These are phyloP conservation scores for Pollicipes pollicipes DNA, from an alignment of 1,140 invertebrate genomes.

Conservation along the genomic window DNA sequence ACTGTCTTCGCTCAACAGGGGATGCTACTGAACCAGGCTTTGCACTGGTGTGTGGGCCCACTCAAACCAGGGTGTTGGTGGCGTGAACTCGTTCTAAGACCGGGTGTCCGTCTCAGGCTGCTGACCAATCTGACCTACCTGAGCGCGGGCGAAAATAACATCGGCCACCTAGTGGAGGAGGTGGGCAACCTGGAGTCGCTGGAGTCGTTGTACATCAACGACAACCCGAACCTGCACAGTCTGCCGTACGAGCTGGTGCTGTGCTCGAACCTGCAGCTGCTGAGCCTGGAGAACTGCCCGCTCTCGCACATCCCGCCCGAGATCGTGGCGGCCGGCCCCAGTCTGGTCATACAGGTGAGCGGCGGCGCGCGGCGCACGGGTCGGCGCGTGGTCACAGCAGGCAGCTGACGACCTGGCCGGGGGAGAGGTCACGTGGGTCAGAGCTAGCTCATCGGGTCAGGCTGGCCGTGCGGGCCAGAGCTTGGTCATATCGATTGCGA, in stretches of 20 bases:
- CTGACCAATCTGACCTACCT: conserved; percentile 79
- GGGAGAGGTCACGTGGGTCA: no score
- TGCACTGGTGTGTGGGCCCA: no score
- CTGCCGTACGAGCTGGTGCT: conserved; percentile 93
- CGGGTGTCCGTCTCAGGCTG: conserved; percentile 34
- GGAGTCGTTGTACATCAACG: conserved; percentile 93
- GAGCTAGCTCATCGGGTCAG: no score
- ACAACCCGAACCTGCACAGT: conserved; percentile 88
- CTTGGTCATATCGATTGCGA: no score
- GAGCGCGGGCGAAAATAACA: conserved; percentile 92
- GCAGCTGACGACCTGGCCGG: no score
- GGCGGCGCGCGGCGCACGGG: not conserved
- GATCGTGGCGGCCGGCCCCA: conserved; percentile 87
- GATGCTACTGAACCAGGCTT: no score
- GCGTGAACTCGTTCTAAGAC: not conserved
- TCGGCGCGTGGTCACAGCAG: no score
- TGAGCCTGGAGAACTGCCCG: conserved; percentile 99
- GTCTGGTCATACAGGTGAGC: conserved; percentile 71
- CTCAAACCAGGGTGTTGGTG: no score
- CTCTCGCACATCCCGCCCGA: conserved; percentile 89
- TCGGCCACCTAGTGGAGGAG: conserved; percentile 87
- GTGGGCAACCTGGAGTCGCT: conserved; percentile 95
- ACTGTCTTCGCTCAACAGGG: no score
- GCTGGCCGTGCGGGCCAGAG: no score
- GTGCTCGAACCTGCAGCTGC: conserved; percentile 91